Evolutionary conservation across 1,140 invertebrate species (phyloP).

Genomic region (Protaetia brevitarsis): DNA sequence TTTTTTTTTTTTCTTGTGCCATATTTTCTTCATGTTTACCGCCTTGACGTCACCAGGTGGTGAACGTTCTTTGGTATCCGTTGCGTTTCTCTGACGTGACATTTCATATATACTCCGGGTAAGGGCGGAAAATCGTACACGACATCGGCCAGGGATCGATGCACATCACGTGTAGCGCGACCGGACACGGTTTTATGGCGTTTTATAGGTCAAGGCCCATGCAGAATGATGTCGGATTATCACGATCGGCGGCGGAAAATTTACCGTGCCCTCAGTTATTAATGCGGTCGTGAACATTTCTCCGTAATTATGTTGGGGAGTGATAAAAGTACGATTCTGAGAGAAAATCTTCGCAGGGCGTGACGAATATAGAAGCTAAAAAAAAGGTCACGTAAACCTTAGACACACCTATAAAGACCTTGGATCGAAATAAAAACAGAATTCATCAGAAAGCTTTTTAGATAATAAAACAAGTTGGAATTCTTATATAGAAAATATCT

Average conservation of each 20-base stretch:
- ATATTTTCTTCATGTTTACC: not conserved
- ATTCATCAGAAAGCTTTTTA: too few species aligned
- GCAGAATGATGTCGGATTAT: not conserved
- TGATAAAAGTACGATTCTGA: not conserved
- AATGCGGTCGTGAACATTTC: not conserved
- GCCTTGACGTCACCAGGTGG: not conserved
- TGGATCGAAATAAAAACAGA: too few species aligned
- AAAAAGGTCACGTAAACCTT: not conserved
- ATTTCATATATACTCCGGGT: too few species aligned
- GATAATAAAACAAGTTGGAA: too few species aligned
- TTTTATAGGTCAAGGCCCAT: constrained; percentile 7
- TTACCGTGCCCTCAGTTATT: not conserved
- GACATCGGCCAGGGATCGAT: not conserved
- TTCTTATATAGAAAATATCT: too few species aligned
- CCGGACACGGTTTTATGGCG: not conserved
- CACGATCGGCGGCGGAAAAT: not conserved
- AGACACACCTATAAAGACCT: too few species aligned
- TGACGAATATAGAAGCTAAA: not conserved
- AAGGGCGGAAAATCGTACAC: not conserved
- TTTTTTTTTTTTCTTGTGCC: not conserved
- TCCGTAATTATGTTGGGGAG: not conserved
- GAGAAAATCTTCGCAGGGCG: not conserved
- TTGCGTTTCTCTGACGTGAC: not conserved
- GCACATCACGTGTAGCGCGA: not conserved
- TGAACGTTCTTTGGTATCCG: too few species aligned